Base-by-base conservation (phyloP, 2,113 vertebrate species). In the Eretmochelys imbricata region DNA sequence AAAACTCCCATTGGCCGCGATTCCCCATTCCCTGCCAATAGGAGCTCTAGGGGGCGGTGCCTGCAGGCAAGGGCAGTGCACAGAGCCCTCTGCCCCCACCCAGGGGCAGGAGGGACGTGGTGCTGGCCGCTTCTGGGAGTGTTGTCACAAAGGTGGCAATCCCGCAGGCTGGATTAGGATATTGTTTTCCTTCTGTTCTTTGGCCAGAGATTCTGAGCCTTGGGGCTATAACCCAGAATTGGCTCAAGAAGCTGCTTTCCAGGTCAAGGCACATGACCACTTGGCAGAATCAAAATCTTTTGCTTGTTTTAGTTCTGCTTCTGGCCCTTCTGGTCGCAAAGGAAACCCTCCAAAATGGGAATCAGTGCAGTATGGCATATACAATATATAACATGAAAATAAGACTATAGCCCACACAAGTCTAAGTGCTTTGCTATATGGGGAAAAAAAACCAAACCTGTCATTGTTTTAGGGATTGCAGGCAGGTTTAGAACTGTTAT, bases 81-180 rank as follows among this genome's bases (percentile, higher is more conserved):
- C 10, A 49, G 49, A 49, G 10, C 49, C 10, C 49, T 49, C 10
- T 49, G 9, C 49, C 49, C 49, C 49, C 10, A 9, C 10, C 48
- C 48, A 49, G 49, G 49, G 49, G 49, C 49, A 3, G 49, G 9
- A 49, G 9, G 49, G 49, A 10, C 49, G 10, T 49, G 49, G 49
- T 49, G 49, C 49, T 49, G 49, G 49, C 49, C 3, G 49, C 49
- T 49, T 49, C 49, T 49, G 49, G 49, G 49, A 49, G 49, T 49
- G 49, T 49, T 10, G 49, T 10, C 49, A 49, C 10, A 10, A 10
- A 10, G 10, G 49, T 49, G 49, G 49, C 49, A 49, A 49, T 49
- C 49, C 49, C 9, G 49, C 49, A 10, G 49, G 49, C 49, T 10
- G 10, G 49, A 49, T 51, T 24, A 16, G 17, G 0, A 0, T 1